A percentile compares a stretch with the other conserved stretches of the same genome.
phyloP scores from a whole-genome alignment of 2,113 vertebrate genomes.

The Myiagra hebetior region DNA sequence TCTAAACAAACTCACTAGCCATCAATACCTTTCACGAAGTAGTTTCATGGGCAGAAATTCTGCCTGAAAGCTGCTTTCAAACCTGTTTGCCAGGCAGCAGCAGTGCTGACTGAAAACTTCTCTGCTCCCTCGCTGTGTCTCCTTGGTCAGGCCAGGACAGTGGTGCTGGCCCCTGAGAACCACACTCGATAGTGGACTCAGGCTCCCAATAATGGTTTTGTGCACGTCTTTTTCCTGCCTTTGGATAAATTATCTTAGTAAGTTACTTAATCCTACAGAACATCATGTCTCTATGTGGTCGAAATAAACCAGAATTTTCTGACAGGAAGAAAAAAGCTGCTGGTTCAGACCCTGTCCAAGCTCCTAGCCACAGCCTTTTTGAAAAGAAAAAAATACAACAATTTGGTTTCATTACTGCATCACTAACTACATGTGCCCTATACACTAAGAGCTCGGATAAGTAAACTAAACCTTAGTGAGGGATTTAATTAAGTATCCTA shows the following conservation, averaged over 20 bases:
- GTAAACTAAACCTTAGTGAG: background rate
- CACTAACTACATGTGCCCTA: background rate
- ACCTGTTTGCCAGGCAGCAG: background rate
- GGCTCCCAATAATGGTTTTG: background rate
- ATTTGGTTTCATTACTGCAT: background rate
- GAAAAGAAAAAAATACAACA: slow-evolving; percentile 28
- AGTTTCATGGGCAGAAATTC: background rate
- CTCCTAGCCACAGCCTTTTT: background rate
- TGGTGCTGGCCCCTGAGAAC: rapidly evolving
- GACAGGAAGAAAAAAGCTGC: background rate
- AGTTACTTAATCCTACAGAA: background rate
- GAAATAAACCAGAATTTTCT: background rate
- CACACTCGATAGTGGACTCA: rapidly evolving
- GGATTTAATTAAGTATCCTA: background rate
- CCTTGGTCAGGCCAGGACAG: background rate
- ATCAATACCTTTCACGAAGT: background rate
- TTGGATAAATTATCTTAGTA: background rate
- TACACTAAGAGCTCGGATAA: background rate
- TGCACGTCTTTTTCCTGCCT: background rate
- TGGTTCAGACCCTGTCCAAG: background rate
- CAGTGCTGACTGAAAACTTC: background rate
- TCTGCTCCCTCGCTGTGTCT: rapidly evolving
- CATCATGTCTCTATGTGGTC: background rate
- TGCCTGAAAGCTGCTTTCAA: rapidly evolving
- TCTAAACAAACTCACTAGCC: background rate